These are phyloP conservation scores for Cyclophora albipunctata DNA, from an alignment of 2,888 invertebrate species.

Conservation along the genomic window DNA sequence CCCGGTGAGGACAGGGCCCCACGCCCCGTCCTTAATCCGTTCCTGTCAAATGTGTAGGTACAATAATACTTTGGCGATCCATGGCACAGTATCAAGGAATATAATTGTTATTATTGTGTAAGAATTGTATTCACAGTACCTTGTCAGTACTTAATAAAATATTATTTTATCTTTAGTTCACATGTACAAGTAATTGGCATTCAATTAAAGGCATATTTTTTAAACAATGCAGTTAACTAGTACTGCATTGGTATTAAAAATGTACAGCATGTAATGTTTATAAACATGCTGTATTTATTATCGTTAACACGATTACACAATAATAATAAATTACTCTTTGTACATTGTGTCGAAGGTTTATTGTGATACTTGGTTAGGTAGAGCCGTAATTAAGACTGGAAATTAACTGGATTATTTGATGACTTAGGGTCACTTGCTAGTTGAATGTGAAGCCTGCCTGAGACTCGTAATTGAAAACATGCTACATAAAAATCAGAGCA, in stretches of 20 bases:
- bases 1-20: conserved; percentile 1
- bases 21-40: conserved; percentile 6
- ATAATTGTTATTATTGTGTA: conserved; percentile 7
- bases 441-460: too few relatives aligned
- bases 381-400: conserved; percentile 1
- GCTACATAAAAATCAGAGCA: too few relatives aligned
- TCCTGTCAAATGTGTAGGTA: conserved; percentile 23
- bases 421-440: neutral
- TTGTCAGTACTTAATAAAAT: too few relatives aligned
- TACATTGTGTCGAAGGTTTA: conserved; percentile 51
- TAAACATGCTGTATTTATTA: too few relatives aligned
- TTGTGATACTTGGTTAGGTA: conserved; percentile 64
- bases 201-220: too few relatives aligned
- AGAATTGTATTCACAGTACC: too few relatives aligned
- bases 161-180: too few relatives aligned
- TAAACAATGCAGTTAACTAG: too few relatives aligned
- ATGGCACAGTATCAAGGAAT: conserved; percentile 29
- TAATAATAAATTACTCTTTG: conserved; percentile 4
- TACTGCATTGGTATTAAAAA: too few relatives aligned
- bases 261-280: too few relatives aligned
- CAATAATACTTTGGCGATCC: conserved; percentile 31
- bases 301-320: neutral
- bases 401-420: neutral
- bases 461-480: too few relatives aligned
- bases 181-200: too few relatives aligned